Evolutionary conservation across 2,113 vertebrate genomes (phyloP).

Genomic region (Myodes glareolus): DNA sequence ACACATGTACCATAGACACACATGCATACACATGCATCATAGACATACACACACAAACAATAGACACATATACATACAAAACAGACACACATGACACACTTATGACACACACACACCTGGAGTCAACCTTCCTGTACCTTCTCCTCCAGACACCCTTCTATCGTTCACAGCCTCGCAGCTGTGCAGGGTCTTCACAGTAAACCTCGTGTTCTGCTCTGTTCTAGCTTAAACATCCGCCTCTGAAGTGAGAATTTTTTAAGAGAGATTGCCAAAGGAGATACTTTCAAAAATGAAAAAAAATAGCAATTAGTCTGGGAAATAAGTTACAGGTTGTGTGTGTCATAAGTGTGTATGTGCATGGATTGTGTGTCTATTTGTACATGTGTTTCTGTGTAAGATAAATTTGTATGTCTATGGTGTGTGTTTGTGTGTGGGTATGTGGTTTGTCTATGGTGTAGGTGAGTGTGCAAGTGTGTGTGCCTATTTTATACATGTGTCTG

Average conservation of each 20-base stretch:
- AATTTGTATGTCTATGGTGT: background rate
- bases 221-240: background rate
- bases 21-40: background rate
- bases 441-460: background rate
- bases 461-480: background rate
- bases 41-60: background rate
- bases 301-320: conserved; percentile 24
- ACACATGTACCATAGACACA: background rate
- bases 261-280: conserved; percentile 17
- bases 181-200: background rate
- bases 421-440: too few relatives aligned
- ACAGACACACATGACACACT: background rate
- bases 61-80: background rate
- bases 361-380: background rate
- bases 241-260: background rate
- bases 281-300: conserved; percentile 45
- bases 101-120: background rate
- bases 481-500: background rate
- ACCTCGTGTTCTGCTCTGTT: background rate
- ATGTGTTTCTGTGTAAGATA: background rate
- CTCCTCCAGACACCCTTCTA: background rate
- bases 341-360: too few relatives aligned
- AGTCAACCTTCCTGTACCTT: too few relatives aligned
- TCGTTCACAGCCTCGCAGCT: too few relatives aligned
- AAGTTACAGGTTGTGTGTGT: too few relatives aligned